Conservation (phyloP, 2,888 invertebrate species). For the Latheticus oryzae region DNA sequence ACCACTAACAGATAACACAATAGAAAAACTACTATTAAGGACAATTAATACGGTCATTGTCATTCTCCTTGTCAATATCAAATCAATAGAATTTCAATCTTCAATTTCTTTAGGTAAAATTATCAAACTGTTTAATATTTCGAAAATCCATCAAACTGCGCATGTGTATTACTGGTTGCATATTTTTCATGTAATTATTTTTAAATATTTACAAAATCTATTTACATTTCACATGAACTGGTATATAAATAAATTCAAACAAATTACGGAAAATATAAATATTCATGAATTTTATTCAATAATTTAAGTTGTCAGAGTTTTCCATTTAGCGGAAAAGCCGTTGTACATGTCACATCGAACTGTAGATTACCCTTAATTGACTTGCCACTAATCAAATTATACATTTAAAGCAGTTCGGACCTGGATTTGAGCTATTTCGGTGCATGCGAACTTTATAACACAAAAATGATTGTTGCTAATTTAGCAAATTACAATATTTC, state of each 20-base stretch:
- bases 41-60: slow-evolving; percentile 27
- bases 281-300: slow-evolving; percentile 43
- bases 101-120: too few species aligned
- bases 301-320: slow-evolving; percentile 52
- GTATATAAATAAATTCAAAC: slow-evolving; percentile 4
- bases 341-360: slow-evolving; percentile 51
- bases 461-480: too few species aligned
- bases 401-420: slow-evolving; percentile 25
- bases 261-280: slow-evolving; percentile 27
- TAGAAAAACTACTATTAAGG: slow-evolving; percentile 3
- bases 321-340: slow-evolving; percentile 49
- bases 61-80: slow-evolving; percentile 12
- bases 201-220: too few species aligned
- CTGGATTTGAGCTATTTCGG: too few species aligned
- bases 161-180: slow-evolving; percentile 1
- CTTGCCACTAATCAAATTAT: slow-evolving; percentile 42
- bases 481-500: too few species aligned
- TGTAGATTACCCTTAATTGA: slow-evolving; percentile 49
- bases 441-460: too few species aligned
- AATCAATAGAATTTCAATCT: too few species aligned
- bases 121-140: too few species aligned
- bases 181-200: neutral
- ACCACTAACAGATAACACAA: slow-evolving; percentile 1
- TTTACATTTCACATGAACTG: neutral
- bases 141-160: neutral